Percentiles rank a stretch among this genome's conserved stretches.
phyloP scores from a whole-genome alignment of 2,888 invertebrate species.

The Sarcophaga caerulescens region DNA sequence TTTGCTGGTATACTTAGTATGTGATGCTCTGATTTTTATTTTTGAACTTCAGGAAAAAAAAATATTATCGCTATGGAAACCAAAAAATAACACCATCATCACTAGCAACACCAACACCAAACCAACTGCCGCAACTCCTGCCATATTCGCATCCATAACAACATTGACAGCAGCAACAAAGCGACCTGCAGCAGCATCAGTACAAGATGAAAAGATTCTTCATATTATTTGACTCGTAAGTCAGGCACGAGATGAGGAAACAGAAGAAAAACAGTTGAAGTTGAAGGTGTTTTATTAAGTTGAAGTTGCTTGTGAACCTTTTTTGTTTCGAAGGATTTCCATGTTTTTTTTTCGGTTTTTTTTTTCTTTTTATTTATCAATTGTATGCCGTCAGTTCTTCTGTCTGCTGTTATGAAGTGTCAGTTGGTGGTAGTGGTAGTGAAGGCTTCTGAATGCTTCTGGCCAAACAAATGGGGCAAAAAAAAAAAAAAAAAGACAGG shows the following conservation, averaged over 20 bases:
- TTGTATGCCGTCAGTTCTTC: slow-evolving; percentile 61
- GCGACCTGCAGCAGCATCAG: background rate
- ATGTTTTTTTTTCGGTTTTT: background rate
- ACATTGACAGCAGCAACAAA: background rate
- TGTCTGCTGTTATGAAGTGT: slow-evolving; percentile 59
- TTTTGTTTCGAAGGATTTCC: background rate
- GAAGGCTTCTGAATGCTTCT: slow-evolving; percentile 66
- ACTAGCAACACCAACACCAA: slow-evolving; percentile 8
- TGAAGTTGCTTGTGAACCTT: slow-evolving; percentile 36
- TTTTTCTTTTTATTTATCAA: slow-evolving; percentile 59
- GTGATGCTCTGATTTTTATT: slow-evolving; percentile 46
- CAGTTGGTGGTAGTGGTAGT: slow-evolving; percentile 52
- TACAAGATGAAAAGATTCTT: slow-evolving; percentile 17
- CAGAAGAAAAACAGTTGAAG: slow-evolving; percentile 22
- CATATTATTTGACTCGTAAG: slow-evolving; percentile 26
- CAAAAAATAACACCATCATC: slow-evolving; percentile 6
- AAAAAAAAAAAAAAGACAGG: background rate
- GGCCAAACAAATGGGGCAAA: slow-evolving; percentile 39
- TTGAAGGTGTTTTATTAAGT: slow-evolving; percentile 63
- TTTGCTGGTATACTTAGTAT: slow-evolving; percentile 37
- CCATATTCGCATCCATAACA: slow-evolving; percentile 23
- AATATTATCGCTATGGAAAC: slow-evolving; percentile 41
- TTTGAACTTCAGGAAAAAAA: slow-evolving; percentile 14
- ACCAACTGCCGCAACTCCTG: background rate
- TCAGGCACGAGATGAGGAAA: slow-evolving; percentile 20